Percentiles rank a stretch among this genome's conserved stretches.
phyloP scores from a whole-genome alignment of 2,797 vertebrate genomes.

The Silurus lanzhouensis region DNA sequence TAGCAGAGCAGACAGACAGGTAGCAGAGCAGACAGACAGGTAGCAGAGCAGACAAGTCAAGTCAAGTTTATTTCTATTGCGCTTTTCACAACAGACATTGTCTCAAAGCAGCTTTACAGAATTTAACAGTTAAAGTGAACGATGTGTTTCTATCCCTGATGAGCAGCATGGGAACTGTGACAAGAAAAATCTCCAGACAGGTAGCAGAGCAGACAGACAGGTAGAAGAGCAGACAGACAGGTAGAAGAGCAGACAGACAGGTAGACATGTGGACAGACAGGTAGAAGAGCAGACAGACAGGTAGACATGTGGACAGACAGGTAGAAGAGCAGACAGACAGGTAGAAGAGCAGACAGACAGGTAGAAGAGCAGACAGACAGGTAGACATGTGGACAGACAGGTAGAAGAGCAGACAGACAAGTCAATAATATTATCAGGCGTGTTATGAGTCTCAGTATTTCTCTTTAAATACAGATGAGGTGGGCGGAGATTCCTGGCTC shows the following conservation, averaged over 20 bases:
- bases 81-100: too few relatives aligned
- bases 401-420: not conserved
- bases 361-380: not conserved
- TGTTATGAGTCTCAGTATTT: not conserved
- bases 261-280: too few relatives aligned
- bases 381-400: not conserved
- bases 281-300: not conserved
- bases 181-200: too few relatives aligned
- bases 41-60: not conserved
- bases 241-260: too few relatives aligned
- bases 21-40: not conserved
- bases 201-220: not conserved
- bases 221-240: not conserved
- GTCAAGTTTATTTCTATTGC: too few relatives aligned
- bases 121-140: too few relatives aligned
- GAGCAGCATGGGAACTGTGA: too few relatives aligned
- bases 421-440: not conserved
- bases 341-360: not conserved
- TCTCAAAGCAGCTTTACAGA: too few relatives aligned
- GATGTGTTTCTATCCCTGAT: too few relatives aligned
- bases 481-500: conserved; percentile 88
- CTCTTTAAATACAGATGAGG: conserved; percentile 79
- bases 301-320: too few relatives aligned
- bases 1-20: too few relatives aligned
- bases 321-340: not conserved